Evolutionary conservation across 2,888 invertebrate species (phyloP), one percentile per base, ranked within the genome.

Genomic region (Sinelater perroti): DNA sequence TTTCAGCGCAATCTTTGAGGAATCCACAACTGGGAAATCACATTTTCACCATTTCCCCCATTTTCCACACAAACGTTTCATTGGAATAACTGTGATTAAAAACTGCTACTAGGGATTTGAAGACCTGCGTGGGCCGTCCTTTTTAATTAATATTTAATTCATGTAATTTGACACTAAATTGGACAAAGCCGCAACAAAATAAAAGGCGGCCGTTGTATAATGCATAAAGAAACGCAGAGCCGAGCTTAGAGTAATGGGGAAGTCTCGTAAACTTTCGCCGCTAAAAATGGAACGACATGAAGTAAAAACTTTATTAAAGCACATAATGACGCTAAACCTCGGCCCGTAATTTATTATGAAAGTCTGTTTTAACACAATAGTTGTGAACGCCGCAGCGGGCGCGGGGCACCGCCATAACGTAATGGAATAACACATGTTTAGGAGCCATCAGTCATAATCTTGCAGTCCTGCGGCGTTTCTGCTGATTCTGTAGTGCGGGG

Each of bases 261-360:
- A 36, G 17, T 36, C 26, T 44, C 21, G 44, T 52, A 21, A 44
- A 53, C 24, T 44, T 53, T 45, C 31, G 36, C 36, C 13, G 52
- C 45, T 44, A 53, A 53, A 53, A 53, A 53, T 46, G 35, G 36
- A 46, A 53, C 18, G 45, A 45, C 26, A 44, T 53, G 46, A 53
- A 44, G 31, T 46, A 44, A 45, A 53, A 53, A 45, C 53, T 53
- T 53, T 53, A 53, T 53, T 53, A 53, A 53, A 53, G 53, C 30
- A 42, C 36, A 45, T 53, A 46, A 46, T 36, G 42, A 38, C 53
- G 45, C 1, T 17, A 28, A 35, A 52, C 52, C 20, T 14, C 30
- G 21, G 42, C 24, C 33, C n/a, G 16, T 21, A 46, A 53, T 53
- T 53, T 46, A 53, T 45, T 24, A 28, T 8, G 17, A 45, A 45